Evolutionary conservation across 2,113 vertebrate genomes (phyloP), one percentile per base, ranked within the genome.

Genomic region (Orycteropus afer): DNA sequence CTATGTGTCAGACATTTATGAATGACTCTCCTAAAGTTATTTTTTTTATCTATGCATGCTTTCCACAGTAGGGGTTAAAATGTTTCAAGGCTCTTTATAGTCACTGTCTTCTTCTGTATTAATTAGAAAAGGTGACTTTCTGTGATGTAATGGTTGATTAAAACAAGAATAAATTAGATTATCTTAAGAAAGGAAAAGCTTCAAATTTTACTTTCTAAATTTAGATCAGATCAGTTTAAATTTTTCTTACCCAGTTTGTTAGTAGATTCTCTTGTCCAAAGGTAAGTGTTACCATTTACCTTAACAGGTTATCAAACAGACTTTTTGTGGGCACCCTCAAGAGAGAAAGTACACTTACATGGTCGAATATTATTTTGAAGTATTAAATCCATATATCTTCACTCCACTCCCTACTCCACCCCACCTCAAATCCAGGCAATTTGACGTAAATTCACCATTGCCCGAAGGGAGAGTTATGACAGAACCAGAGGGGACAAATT

Each of bases 41-140:
- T 42, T 88, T n/a, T n/a, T 83, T 69, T 63, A 2, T 82, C 79
- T 86, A 29, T 45, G 25, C 4, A 23, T 81, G 15, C 18, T 34
- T 86, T 78, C 29, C n/a, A 81, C 82, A 8, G 34, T 69, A 80
- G 29, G 42, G 45, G 91, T 86, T 78, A 91, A 80, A n/a, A 95
- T n/a, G 5, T 71, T 63, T 93, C 71, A 61, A 51, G 10, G 47
- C 29, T 92, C 45, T 77, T 83, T 79, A 67, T 83, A 74, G 73
- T 82, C n/a, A n/a, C 29, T 81, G 8, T 45, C 15, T 83, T 77
- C 86, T 71, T 71, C 37, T 82, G n/a, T 93, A 40, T 86, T 91
- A 89, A 83, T 96, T 97, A 95, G 63, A 74, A 95, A 90, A 91
- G 69, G n/a, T 59, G 59, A 83, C 3, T 59, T 90, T 91, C 88